Conservation (phyloP, 1,140 invertebrate genomes). For the Prorops nasuta region DNA sequence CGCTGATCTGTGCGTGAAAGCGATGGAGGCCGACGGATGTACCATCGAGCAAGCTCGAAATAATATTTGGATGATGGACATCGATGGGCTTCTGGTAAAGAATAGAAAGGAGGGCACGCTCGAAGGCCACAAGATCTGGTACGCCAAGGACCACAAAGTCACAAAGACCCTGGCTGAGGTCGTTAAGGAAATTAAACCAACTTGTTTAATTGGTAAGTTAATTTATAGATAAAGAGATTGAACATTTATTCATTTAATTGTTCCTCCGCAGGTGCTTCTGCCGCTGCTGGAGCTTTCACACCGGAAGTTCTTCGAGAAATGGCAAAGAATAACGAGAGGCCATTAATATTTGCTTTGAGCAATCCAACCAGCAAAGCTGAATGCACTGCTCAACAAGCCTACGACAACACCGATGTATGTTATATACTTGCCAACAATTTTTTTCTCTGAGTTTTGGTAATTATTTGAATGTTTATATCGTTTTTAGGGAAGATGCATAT, state of each 20-base stretch:
- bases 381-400: constrained; percentile 93
- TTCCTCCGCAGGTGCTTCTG: constrained; percentile 78
- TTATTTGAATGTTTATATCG: neutral
- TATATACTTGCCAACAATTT: no score
- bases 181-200: constrained; percentile 80
- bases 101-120: constrained; percentile 71
- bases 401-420: constrained; percentile 79
- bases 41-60: constrained; percentile 71
- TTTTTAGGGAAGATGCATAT: constrained; percentile 79
- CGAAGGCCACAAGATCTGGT: constrained; percentile 74
- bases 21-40: constrained; percentile 82
- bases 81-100: constrained; percentile 78
- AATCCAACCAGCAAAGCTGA: constrained; percentile 96
- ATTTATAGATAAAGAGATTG: constrained; percentile 5
- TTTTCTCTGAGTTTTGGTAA: neutral
- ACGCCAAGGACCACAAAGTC: constrained; percentile 79
- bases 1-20: constrained; percentile 80
- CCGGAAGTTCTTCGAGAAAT: constrained; percentile 81
- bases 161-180: constrained; percentile 76
- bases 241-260: constrained; percentile 5
- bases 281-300: constrained; percentile 84
- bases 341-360: constrained; percentile 92
- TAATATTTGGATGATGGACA: constrained; percentile 88
- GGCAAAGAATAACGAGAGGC: constrained; percentile 81
- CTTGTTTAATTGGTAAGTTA: constrained; percentile 75